Conservation (phyloP, 35 echinoderm and acorn worm species). For the Apostichopus japonicus region DNA sequence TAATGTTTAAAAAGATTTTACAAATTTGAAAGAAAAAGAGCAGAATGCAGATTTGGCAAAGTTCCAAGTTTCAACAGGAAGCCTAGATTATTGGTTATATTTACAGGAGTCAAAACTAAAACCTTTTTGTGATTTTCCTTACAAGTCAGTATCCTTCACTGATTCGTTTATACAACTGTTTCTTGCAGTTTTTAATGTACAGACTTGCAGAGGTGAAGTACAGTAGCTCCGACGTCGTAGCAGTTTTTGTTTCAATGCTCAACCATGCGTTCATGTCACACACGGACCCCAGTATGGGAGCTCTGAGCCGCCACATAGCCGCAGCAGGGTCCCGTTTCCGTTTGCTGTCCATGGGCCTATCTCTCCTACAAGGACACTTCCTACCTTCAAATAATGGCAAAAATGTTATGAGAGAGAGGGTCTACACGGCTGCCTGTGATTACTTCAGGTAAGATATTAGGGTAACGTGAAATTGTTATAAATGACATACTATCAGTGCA, state of each 20-base stretch:
- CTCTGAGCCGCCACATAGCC: conserved; percentile 79
- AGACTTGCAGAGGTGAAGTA: conserved; percentile 87
- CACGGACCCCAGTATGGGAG: conserved; percentile 66
- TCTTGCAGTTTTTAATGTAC: conserved; percentile 76
- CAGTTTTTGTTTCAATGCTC: conserved; percentile 82
- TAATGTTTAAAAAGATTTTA: too few species aligned
- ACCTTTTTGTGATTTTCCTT: too few species aligned
- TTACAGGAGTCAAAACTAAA: too few species aligned
- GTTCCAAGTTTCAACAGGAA: too few species aligned
- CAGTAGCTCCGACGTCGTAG: conserved; percentile 80
- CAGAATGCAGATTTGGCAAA: too few species aligned
- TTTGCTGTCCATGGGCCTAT: conserved; percentile 86
- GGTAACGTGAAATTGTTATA: too few species aligned
- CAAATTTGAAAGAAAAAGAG: too few species aligned
- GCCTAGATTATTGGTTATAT: too few species aligned
- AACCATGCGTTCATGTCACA: conserved; percentile 84
- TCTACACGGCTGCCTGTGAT: conserved; percentile 94
- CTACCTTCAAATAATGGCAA: conserved; percentile 71
- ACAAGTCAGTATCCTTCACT: neutral
- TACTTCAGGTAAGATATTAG: conserved; percentile 64
- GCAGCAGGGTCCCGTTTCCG: conserved; percentile 85
- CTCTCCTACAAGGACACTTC: conserved; percentile 86
- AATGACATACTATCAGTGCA: too few species aligned
- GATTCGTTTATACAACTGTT: neutral
- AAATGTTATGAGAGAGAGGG: conserved; percentile 91